Base-by-base conservation (phyloP, 2,113 vertebrate species). In the Vireo altiloquus region DNA sequence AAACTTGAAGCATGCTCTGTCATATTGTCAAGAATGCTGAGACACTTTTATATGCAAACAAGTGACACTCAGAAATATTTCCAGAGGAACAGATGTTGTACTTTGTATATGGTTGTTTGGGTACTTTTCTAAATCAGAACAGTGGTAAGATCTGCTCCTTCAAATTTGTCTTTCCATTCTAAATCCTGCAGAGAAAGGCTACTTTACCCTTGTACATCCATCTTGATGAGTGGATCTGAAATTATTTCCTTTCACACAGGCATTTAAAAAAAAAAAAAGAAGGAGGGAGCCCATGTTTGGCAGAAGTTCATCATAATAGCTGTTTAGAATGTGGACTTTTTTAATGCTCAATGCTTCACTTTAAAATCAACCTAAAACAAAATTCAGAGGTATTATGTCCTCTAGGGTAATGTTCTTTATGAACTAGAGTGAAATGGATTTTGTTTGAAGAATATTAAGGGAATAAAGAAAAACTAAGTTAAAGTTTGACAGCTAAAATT, bases 401-500 rank as follows among this genome's bases (percentile, higher is more conserved):
- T 96, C 96, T 75, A 92, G 96, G 93, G 85, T 97, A 97, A 96
- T 82, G 57, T 94, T 96, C 89, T 97, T 97, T 96, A 97, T 96
- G 90, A 97, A 96, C 77, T 71, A 95, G 77, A 96, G 96, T 91
- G 92, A 96, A 97, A 88, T 97, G 37, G 77, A 88, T 87, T 96
- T 97, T 92, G 35, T 96, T 96, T 96, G 87, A 97, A 96, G 90
- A 97, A 97, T 97, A 97, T 97, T 97, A 98, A 97, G 85, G 90
- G 89, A 98, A 97, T 97, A 97, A 97, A 97, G 82, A 97, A 92
- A 87, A 97, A 97, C 93, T 94, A 96, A 96, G 97, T 96, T 98
- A 93, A 97, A 96, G 97, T 97, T 94, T 97, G 96, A 97, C 96
- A 98, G 97, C 76, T 96, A 97, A 97, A 97, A 98, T 98, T 98